Evolutionary conservation across 2,888 invertebrate genomes (phyloP), one percentile per base, ranked within the genome.

Genomic region (Archaeoteleia sp.): DNA sequence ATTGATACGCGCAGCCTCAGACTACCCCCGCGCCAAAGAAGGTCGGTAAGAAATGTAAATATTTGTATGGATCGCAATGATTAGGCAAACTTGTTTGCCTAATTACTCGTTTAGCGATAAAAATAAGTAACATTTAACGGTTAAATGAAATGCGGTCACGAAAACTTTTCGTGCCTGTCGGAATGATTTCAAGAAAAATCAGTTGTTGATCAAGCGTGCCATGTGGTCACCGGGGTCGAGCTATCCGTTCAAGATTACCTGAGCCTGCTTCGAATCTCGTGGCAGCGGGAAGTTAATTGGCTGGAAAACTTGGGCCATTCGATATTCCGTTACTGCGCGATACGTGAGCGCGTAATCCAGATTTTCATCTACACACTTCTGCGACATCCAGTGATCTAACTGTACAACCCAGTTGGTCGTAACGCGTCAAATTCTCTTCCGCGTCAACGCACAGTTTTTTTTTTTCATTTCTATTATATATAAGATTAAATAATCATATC

Each of bases 241-340:
- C 71, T 66, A 65, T 73, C 63, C 78, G 82, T 81, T 78, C 81
- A 80, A 78, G 75, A 79, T 82, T 82, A 82, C 82, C 69, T 80
- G 75, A 73, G 75, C 55, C 72, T 72, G 51, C 71, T 63, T 63
- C 68, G 70, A 74, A 72, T 72, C 71, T 71, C 74, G 75, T 68
- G 53, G 57, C 75, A 73, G 74, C 75, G 77, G 75, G 69, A 74
- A 77, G 79, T 80, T 82, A 83, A 83, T 83, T 82, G 82, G 77
- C 80, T 80, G 82, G 82, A 83, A 83, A 83, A 83, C 80, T 78
- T 77, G 72, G 80, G 82, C 78, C 78, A 83, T 81, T 78, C 77
- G 82, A 82, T 82, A 82, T 79, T 74, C 74, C 62, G 80, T 81
- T 80, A 78, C 81, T 71, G 72, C 76, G 75, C 76, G 78, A 81